Base-by-base conservation (phyloP, 2,888 invertebrate species). In the Stenotaenia linearis region DNA sequence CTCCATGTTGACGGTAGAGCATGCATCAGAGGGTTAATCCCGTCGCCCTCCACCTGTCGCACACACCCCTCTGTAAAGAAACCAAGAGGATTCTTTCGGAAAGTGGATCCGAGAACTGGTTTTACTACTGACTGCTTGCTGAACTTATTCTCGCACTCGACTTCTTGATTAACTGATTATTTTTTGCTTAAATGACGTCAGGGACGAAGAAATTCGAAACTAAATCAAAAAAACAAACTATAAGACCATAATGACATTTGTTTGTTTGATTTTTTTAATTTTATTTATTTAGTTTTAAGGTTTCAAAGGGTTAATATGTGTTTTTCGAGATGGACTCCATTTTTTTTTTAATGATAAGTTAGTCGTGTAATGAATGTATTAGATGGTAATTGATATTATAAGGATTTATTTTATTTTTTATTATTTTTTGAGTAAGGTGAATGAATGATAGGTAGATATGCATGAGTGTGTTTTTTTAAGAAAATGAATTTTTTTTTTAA, bases 1-100 rank as follows among this genome's bases (percentile, higher is more conserved):
- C 76, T 28, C 76, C 40, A 40, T 6, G 40, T 30, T 75, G 76
- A 75, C 76, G 76, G 75, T 75, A 75, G 75, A 75, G 75, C 75
- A 75, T 75, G 75, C 75, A 75, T 30, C 76, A 30, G 76, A 69
- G 69, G 69, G 69, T 69, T 40, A 40, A 40, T 40, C 69, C 69
- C 69, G 25, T 18, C 69, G 21, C 69, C 69, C 23, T 28, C 69
- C 23, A 69, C 28, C 69, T 69, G 23, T 28, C 25, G 25, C 69
- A 69, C 69, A 69, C 69, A 69, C 23, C 23, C 69, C 69, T 69
- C 69, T 69, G 69, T 69, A 23, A 69, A 69, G 23, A 23, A 56
- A 69, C 69, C 69, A 69, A 23, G 69, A 69, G 69, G 69, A 69
- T 69, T 40, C 40, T 40, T 69, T 69, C 69, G 28, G 28, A 69